A percentile compares a stretch with the other conserved stretches of the same genome.
Conservation (phyloP, 2,888 invertebrate genomes). For the Epinotia ramella region DNA sequence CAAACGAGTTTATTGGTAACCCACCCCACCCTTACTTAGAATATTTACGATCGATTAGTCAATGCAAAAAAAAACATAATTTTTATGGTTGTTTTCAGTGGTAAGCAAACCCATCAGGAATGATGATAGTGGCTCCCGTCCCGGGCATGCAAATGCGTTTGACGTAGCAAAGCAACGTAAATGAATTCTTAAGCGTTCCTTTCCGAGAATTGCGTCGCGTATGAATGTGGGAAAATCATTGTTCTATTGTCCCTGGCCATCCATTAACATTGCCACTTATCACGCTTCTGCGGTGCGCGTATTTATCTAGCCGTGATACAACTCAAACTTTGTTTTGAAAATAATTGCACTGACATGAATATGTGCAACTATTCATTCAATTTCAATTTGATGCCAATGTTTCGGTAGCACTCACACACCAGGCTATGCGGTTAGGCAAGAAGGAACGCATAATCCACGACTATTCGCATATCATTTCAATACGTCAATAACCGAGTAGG, state of each 20-base stretch:
- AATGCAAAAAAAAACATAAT: not conserved
- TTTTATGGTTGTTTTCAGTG: constrained; percentile 1
- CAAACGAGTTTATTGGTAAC: constrained; percentile 14
- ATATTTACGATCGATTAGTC: not conserved
- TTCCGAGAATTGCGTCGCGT: constrained; percentile 68
- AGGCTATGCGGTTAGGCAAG: not conserved
- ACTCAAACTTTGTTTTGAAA: constrained; percentile 27
- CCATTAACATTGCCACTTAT: constrained; percentile 72
- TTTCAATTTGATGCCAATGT: too few relatives aligned
- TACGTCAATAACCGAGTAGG: too few relatives aligned
- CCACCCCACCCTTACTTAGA: too few relatives aligned
- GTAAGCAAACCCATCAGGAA: constrained; percentile 17
- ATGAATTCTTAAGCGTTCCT: constrained; percentile 53
- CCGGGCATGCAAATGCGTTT: constrained; percentile 29
- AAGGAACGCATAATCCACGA: not conserved
- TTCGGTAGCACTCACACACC: too few relatives aligned
- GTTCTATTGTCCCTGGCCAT: constrained; percentile 78
- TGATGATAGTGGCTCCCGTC: constrained; percentile 9
- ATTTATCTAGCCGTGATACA: constrained; percentile 48
- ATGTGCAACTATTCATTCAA: not conserved
- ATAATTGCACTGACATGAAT: not conserved
- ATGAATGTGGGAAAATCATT: constrained; percentile 79
- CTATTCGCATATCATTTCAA: too few relatives aligned
- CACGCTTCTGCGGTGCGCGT: constrained; percentile 64
- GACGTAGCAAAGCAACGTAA: constrained; percentile 35